Evolutionary conservation across 1,140 invertebrate genomes (phyloP), one percentile per base, ranked within the genome.

Genomic region (Antheraea mylitta): DNA sequence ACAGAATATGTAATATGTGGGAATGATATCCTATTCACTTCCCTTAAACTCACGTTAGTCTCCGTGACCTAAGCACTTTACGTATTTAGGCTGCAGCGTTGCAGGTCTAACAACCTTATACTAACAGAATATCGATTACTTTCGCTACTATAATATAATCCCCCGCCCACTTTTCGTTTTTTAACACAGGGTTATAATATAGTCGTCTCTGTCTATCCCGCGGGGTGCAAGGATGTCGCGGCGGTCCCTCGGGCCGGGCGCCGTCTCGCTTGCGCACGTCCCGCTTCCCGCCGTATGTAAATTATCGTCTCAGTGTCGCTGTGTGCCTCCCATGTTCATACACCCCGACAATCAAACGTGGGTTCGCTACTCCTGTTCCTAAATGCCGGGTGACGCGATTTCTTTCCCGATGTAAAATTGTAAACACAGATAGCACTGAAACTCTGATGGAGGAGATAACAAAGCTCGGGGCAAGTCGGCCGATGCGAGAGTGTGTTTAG

Each of bases 81-180:
- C 76, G 73, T 68, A 65, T 87, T 86, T 87, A 86, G 84, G 82
- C 83, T 90, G 88, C 89, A 89, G 74, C 83, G 83, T 76, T 89
- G 87, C 87, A 87, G 83, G 80, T 86, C 85, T 86, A 84, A 87
- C 86, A 87, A 83, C 83, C 83, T 80, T 82, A 82, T 89, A 91
- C 89, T 90, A 89, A 88, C 86, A 84, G 89, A 91, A 91, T 94
- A 94, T 94, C 93, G 93, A 94, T 94, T 94, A 93, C 93, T 94
- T 93, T 93, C 92, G 90, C 93, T 93, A 91, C 89, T 92, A 89
- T 92, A 91, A 91, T 87, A 86, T 92, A 92, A 92, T 92, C 90
- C 89, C 85, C 90, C 90, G 88, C 88, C 90, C 92, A 92, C 92
- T 89, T 90, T 92, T 92, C 92, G 91, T 91, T 93, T 93, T 93